phyloP scores from a whole-genome alignment of 2,888 invertebrate species.

The Luffia ferchaultella region DNA sequence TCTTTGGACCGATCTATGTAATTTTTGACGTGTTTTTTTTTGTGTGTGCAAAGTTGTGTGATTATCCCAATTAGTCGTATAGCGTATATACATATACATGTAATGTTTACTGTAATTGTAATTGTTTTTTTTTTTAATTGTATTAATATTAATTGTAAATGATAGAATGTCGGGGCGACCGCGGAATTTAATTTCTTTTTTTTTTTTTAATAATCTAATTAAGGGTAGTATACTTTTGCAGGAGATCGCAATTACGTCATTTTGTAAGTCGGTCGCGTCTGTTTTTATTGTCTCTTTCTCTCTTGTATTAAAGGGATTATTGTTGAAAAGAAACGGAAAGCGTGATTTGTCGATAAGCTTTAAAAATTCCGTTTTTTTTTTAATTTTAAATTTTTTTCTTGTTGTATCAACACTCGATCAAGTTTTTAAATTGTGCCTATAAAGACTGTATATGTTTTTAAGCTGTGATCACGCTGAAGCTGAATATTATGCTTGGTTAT shows the following conservation, averaged over 20 bases:
- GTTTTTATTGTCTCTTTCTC: not conserved
- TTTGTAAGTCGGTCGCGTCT: not conserved
- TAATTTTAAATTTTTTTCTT: too few species aligned
- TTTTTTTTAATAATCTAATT: conserved; percentile 22
- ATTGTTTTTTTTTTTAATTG: conserved; percentile 5
- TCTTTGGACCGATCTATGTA: conserved; percentile 2
- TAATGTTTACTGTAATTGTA: conserved; percentile 3
- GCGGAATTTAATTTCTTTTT: not conserved
- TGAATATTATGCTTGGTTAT: too few species aligned
- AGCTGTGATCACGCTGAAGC: too few species aligned
- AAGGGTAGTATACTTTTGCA: conserved; percentile 62
- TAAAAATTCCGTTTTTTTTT: too few species aligned
- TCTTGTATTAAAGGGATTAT: too few species aligned
- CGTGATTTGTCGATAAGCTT: too few species aligned
- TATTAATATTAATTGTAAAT: not conserved
- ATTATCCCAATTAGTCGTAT: conserved; percentile 1
- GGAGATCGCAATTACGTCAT: not conserved
- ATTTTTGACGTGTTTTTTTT: conserved; percentile 2
- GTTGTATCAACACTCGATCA: too few species aligned
- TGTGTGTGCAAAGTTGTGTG: not conserved
- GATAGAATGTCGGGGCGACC: conserved; percentile 1
- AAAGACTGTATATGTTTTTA: too few species aligned
- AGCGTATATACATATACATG: not conserved
- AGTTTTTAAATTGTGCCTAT: too few species aligned
- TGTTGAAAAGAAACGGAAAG: too few species aligned